Evolutionary conservation across 2,888 invertebrate species (phyloP), one percentile per base, ranked within the genome.

Genomic region (Hypomecis punctinalis): DNA sequence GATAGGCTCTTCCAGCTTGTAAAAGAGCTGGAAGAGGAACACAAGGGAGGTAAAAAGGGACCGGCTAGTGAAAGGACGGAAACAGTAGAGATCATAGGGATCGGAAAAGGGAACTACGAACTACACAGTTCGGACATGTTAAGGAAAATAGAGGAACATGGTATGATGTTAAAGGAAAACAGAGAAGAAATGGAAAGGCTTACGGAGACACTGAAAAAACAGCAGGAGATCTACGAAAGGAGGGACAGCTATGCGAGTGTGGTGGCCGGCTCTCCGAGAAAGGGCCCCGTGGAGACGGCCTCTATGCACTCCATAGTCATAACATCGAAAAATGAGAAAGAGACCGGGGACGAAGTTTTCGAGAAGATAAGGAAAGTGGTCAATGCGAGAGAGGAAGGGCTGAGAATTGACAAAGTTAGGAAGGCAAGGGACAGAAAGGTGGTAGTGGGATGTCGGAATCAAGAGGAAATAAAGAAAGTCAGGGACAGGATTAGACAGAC

Each of bases 391-490:
- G 55, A 62, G 3, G 68, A 36, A 5, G 37, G 62, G 8, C 35
- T 65, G 0, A 8, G 10, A 0, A 45, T 68, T 0, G 64, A 65
- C 0, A 58, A 33, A 6, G 43, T 67, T 0, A 49, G 66, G n/a
- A 61, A 61, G 13, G 61, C 58, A 0, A 66, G 45, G n/a, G 66
- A 66, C 33, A 33, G 54, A 6, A 66, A 61, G 8, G 45, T 66
- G 0, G 58, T 66, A 1, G 9, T 66, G 0, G 66, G 57, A 13
- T 61, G 58, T 7, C 11, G 46, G 5, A 54, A 55, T 0, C 35
- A 55, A 11, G 55, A 58, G 9, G 64, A 61, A 6, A 54, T 55
- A 8, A 4, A 39, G 0, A 61, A 39, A 8, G 11, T 64, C 0
- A 61, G 51, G 11, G 54, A 63, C 6, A 57, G 63, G 8, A 5